Conservation (phyloP, 2,888 invertebrate genomes). For the Sipha maydis region DNA sequence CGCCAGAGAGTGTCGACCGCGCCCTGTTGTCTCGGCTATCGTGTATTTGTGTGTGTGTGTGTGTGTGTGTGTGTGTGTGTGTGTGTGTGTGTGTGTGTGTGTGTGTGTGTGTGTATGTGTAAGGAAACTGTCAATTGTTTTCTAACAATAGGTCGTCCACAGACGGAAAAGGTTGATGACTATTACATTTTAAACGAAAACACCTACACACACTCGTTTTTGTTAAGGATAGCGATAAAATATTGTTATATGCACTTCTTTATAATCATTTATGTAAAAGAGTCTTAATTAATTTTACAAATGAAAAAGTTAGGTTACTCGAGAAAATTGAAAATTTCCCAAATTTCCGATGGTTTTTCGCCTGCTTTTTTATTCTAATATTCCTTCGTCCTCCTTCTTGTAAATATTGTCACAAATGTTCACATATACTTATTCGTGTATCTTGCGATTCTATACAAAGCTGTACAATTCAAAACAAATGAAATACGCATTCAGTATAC, state of each 20-base stretch:
- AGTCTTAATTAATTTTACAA: too few species aligned
- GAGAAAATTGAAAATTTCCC: too few species aligned
- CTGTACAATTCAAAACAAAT: background rate
- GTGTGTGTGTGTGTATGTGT: background rate
- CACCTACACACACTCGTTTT: background rate
- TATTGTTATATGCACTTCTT: background rate
- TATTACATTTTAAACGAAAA: constrained; percentile 19
- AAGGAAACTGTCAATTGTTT: constrained; percentile 55
- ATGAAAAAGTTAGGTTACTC: too few species aligned
- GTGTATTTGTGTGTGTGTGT: background rate
- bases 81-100: background rate
- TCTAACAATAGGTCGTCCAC: constrained; percentile 40
- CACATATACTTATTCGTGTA: background rate
- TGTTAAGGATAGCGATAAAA: background rate
- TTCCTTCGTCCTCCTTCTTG: background rate
- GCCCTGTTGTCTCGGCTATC: constrained; percentile 31
- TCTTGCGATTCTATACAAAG: background rate
- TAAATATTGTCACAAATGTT: background rate
- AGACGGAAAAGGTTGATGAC: constrained; percentile 26
- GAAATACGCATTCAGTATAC: background rate
- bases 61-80: background rate
- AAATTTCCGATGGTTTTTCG: background rate
- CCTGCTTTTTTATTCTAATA: constrained; percentile 2
- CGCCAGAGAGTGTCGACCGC: constrained; percentile 56
- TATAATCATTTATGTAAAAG: background rate